Percentiles rank a stretch among this genome's conserved stretches.
phyloP scores from a whole-genome alignment of 53 echinoderm and acorn worm species.

The Zoroaster sp. region DNA sequence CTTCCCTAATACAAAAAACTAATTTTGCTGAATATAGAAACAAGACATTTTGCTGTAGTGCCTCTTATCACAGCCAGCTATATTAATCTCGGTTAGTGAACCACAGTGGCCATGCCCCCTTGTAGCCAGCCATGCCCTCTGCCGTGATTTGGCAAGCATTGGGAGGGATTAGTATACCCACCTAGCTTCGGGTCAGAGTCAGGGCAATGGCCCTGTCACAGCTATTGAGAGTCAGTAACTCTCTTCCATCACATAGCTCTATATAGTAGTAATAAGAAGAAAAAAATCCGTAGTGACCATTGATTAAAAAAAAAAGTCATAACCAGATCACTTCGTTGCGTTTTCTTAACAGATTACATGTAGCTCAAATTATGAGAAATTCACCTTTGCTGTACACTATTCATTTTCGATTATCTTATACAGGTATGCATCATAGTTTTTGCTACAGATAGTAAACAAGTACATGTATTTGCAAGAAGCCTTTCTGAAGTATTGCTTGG shows the following conservation, averaged over 20 bases:
- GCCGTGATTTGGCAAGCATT: conserved; percentile 21
- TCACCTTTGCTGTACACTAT: background rate
- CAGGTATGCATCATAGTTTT: too few relatives aligned
- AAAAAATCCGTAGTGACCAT: background rate
- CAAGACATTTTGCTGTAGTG: too few relatives aligned
- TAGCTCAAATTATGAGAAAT: background rate
- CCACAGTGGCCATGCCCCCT: background rate
- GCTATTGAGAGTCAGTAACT: background rate
- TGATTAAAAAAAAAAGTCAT: background rate
- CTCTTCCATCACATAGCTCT: background rate
- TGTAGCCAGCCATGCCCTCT: conserved; percentile 5
- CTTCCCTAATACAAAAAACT: too few relatives aligned
- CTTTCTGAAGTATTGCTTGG: too few relatives aligned
- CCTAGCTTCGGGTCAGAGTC: background rate
- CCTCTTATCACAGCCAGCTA: background rate
- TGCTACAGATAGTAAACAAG: too few relatives aligned
- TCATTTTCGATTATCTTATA: background rate
- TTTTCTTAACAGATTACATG: background rate
- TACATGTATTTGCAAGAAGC: too few relatives aligned
- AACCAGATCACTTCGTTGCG: background rate
- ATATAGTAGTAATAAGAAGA: background rate
- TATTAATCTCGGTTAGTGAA: conserved; percentile 48
- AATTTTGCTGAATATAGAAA: too few relatives aligned
- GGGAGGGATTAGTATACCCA: background rate
- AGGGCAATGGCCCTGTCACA: conserved; percentile 21